Percentiles rank a stretch among this genome's conserved stretches.
phyloP scores from a whole-genome alignment of 2,113 vertebrate genomes.

The Plestiodon gilberti region DNA sequence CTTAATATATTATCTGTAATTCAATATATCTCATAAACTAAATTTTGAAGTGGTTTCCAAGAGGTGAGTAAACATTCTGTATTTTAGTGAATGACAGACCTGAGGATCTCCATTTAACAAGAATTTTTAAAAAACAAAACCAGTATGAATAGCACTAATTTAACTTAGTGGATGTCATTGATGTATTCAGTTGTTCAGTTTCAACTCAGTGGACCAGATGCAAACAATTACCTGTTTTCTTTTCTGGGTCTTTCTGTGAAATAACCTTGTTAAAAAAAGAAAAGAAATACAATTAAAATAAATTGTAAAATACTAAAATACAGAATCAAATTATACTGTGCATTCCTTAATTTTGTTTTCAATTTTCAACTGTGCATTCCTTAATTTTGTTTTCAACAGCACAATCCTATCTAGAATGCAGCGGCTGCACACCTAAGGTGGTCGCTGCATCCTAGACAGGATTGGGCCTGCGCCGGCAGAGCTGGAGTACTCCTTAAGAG shows the following conservation, averaged over 20 bases:
- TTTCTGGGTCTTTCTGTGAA: constrained; percentile 72
- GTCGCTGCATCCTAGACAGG: too few species aligned
- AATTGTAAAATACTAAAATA: too few species aligned
- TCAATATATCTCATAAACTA: background rate
- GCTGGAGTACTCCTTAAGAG: too few species aligned
- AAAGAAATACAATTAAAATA: constrained; percentile 42
- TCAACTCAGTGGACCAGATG: background rate
- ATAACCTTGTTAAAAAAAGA: constrained; percentile 79
- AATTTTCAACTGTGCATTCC: background rate
- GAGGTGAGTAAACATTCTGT: background rate
- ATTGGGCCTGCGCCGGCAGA: too few species aligned
- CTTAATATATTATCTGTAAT: background rate
- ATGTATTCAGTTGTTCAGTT: background rate
- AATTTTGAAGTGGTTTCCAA: constrained; percentile 14
- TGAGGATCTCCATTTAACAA: background rate
- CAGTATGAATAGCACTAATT: background rate
- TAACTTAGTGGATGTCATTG: background rate
- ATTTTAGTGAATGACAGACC: background rate
- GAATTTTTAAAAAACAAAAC: background rate
- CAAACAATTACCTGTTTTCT: constrained; percentile 80
- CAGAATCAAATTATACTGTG: too few species aligned
- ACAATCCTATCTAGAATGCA: too few species aligned
- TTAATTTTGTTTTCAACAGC: constrained; percentile 3
- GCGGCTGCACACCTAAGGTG: too few species aligned
- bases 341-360: too few species aligned